Conservation (phyloP, 2,888 invertebrate species). For the Bursaphelenchus okinawaensis region DNA sequence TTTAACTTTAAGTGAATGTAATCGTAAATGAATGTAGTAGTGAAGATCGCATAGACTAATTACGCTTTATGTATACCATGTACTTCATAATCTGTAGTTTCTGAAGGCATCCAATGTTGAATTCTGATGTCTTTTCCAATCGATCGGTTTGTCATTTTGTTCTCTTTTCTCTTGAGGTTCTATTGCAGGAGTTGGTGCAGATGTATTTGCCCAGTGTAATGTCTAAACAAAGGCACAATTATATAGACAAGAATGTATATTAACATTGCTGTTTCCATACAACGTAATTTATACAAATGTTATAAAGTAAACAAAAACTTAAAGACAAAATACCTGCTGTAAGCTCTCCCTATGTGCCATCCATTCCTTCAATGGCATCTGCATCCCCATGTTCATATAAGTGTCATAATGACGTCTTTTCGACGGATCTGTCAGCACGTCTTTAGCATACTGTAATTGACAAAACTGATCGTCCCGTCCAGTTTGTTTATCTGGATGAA, state of each 20-base stretch:
- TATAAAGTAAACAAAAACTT: neutral
- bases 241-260: neutral
- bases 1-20: too few species aligned
- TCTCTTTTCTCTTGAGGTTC: slow-evolving; percentile 6
- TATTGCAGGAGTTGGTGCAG: slow-evolving; percentile 26
- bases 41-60: too few species aligned
- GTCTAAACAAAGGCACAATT: slow-evolving; percentile 28
- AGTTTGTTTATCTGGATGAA: slow-evolving; percentile 40
- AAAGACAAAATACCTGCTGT: slow-evolving; percentile 28
- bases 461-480: slow-evolving; percentile 22
- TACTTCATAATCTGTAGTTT: slow-evolving; percentile 28
- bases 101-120: slow-evolving; percentile 28
- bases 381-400: slow-evolving; percentile 32
- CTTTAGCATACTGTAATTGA: slow-evolving; percentile 27
- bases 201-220: slow-evolving; percentile 37
- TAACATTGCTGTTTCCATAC: neutral
- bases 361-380: slow-evolving; percentile 31
- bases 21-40: too few species aligned
- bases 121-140: slow-evolving; percentile 27
- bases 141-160: neutral
- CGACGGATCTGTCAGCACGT: slow-evolving; percentile 19
- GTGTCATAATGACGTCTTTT: slow-evolving; percentile 30
- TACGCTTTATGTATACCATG: too few species aligned
- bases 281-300: neutral
- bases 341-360: slow-evolving; percentile 32